phyloP scores from a whole-genome alignment of 2,888 invertebrate species.

The Thereva nobilitata region DNA sequence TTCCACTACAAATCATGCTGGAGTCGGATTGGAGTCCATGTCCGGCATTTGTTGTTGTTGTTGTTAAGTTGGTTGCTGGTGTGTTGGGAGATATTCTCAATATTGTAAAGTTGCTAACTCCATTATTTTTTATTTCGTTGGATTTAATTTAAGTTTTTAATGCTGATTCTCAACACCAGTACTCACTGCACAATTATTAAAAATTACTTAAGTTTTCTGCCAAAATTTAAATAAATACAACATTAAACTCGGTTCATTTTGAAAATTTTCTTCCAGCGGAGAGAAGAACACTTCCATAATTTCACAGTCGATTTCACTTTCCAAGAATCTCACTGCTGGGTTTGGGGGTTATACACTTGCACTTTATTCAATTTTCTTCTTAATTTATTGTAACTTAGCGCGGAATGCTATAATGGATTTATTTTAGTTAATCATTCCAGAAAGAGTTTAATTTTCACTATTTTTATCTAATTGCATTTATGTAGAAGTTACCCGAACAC shows the following conservation, averaged over 20 bases:
- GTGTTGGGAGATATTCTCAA: conserved; percentile 3
- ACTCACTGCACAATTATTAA: no score
- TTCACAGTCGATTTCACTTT: conserved; percentile 35
- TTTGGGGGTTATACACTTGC: conserved; percentile 6
- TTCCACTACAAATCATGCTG: conserved; percentile 38
- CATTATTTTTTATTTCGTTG: no score
- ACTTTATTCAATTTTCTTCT: conserved; percentile 4
- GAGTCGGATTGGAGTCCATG: conserved; percentile 21
- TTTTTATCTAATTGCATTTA: no score
- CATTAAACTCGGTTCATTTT: neutral
- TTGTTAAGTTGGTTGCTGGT: conserved; percentile 27
- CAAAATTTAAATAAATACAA: no score
- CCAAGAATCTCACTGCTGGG: conserved; percentile 7
- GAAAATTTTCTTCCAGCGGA: conserved; percentile 7
- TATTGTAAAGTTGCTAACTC: no score
- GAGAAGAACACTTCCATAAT: conserved; percentile 27
- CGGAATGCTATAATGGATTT: neutral
- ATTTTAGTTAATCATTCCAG: no score
- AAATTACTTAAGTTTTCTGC: no score
- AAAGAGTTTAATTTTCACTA: no score
- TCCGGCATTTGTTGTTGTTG: conserved; percentile 38
- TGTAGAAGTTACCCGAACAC: conserved; percentile 26
- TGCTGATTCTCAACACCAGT: no score
- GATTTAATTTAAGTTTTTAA: no score
- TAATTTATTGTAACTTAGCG: neutral